Evolutionary conservation across 2,113 vertebrate genomes (phyloP).

Genomic region (Potamarius usumacintae): DNA sequence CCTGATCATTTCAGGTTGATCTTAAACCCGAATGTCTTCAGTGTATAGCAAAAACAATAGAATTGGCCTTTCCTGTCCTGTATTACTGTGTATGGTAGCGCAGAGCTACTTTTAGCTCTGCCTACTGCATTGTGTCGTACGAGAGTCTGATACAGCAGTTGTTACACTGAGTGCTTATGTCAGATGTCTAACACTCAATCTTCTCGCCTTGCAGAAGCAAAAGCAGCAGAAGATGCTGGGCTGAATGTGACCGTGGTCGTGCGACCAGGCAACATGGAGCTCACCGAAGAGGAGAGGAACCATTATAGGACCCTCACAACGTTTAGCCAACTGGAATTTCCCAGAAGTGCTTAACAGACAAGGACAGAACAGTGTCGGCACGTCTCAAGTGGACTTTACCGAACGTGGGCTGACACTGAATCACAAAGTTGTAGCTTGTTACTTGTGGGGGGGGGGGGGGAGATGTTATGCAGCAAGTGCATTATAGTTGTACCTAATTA

Average conservation of each 20-base stretch:
- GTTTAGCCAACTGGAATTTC: slow-evolving; percentile 83
- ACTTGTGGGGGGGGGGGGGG: not conserved
- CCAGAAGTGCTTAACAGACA: slow-evolving; percentile 70
- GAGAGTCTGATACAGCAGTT: not conserved
- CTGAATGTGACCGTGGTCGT: slow-evolving; percentile 86
- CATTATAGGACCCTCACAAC: slow-evolving; percentile 84
- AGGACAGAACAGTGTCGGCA: not conserved
- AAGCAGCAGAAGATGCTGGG: slow-evolving; percentile 85
- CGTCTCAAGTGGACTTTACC: slow-evolving; percentile 19
- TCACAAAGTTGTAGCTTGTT: not conserved
- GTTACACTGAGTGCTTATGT: not conserved
- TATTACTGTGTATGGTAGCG: not conserved
- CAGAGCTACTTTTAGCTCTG: not conserved
- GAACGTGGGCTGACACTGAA: slow-evolving; percentile 12
- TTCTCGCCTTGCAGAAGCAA: slow-evolving; percentile 79
- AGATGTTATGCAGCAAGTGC: slow-evolving; percentile 18
- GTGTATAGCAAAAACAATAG: not conserved
- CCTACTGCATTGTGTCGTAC: not conserved
- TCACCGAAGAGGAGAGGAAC: slow-evolving; percentile 86
- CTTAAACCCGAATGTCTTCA: too few species aligned
- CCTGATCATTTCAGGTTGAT: not conserved
- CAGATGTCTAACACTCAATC: not conserved
- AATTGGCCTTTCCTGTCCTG: not conserved
- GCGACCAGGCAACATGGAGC: slow-evolving; percentile 88
- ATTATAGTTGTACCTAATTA: slow-evolving; percentile 44